Evolutionary conservation across 2,888 invertebrate species (phyloP), one percentile per base, ranked within the genome.

Genomic region (Scaptomyza flava): DNA sequence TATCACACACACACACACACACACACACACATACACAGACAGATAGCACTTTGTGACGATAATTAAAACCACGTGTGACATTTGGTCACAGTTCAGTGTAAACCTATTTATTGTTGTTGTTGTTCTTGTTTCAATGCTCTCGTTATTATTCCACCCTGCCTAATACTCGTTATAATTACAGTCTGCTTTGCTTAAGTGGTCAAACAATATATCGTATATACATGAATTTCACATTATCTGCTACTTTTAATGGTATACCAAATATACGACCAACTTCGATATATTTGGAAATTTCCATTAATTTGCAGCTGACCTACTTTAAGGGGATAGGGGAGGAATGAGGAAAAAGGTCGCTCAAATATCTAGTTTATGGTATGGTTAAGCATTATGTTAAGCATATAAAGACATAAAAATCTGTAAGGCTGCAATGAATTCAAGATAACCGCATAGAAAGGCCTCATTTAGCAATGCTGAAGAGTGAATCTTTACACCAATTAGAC

Each of bases 51-150:
- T 67, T 66, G 79, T 68, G 71, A 77, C 70, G 61, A 79, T 87
- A 87, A 82, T 87, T 85, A 87, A 83, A 83, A 82, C 82, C 82
- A 83, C 82, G 82, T 81, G 74, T 74, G 77, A 79, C 81, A 79
- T 72, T 84, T 68, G 84, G 72, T 76, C 74, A 74, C 69, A 74
- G 78, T 76, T 77, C 66, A 68, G 85, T 70, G 69, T 5, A 59
- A 74, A 81, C 74, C 72, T 57, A n/a, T 33, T 30, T 34, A 1
- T 45, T 34, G 31, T 30, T 8, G 36, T 30, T 42, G 5, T 38
- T 34, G 14, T 30, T n/a, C n/a, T n/a, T 48, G 17, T 30, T 46
- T 30, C 4, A 7, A 8, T 46, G 14, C 14, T 38, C 14, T 33
- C 31, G 6, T 31, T 47, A 17, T 9, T 36, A 12, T 20, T 12